Percentiles rank a stretch among this genome's conserved stretches.
phyloP scores from a whole-genome alignment of 2,797 vertebrate species.

The Limosa lapponica region DNA sequence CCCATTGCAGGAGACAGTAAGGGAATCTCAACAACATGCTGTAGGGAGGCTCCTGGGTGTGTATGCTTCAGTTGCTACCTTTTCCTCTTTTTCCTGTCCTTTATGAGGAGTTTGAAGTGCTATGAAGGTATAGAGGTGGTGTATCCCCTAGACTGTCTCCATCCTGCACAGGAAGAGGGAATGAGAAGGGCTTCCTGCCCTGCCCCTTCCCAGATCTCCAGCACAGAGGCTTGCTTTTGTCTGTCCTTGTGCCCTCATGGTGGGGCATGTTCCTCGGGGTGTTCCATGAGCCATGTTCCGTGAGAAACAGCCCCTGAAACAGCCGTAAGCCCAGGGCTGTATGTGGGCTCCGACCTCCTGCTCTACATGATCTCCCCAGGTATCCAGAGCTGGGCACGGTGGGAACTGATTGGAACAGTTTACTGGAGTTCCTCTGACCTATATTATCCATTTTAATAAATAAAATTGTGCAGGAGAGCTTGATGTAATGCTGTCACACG shows the following conservation, averaged over 20 bases:
- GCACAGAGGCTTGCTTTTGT: not conserved
- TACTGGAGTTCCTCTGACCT: not conserved
- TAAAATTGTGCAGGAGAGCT: not conserved
- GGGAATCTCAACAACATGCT: not conserved
- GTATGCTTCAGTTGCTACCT: not conserved
- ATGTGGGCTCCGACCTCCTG: not conserved
- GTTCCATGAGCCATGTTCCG: no score
- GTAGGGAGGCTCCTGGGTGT: not conserved
- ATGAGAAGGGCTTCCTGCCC: not conserved
- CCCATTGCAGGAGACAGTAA: not conserved
- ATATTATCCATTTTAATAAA: not conserved
- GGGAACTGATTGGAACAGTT: not conserved
- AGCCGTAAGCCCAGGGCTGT: not conserved
- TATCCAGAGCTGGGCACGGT: not conserved
- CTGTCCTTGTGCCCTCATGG: not conserved
- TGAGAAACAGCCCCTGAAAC: not conserved
- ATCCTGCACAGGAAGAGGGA: not conserved
- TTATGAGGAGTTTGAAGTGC: not conserved
- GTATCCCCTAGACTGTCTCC: not conserved
- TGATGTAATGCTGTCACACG: not conserved
- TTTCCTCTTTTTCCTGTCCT: not conserved
- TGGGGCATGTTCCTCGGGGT: fast-evolving
- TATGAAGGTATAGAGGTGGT: no score
- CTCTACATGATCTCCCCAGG: not conserved
- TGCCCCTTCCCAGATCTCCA: not conserved